Percentiles rank a stretch among this genome's conserved stretches.
phyloP scores from a whole-genome alignment of 2,113 vertebrate species.

The Platysteira castanea region DNA sequence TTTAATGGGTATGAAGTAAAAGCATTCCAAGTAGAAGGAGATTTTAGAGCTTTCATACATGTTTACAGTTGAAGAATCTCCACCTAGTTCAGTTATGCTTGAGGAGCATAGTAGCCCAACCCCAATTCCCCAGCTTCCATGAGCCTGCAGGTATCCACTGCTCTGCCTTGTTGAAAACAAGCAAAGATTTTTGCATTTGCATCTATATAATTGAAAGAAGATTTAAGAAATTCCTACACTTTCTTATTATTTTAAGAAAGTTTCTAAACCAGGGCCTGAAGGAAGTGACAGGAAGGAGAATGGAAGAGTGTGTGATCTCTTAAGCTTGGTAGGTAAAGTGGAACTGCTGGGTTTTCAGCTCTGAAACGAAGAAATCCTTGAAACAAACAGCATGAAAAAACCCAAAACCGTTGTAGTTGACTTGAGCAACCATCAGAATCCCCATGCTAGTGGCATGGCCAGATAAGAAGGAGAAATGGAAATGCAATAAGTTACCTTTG shows the following conservation, averaged over 20 bases:
- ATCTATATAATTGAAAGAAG: neutral
- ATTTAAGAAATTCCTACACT: neutral
- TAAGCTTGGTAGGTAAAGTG: neutral
- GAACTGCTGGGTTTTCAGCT: neutral
- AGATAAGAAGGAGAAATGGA: neutral
- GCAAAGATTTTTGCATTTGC: neutral
- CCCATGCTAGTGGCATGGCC: no score
- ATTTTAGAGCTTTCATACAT: neutral
- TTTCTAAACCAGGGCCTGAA: neutral
- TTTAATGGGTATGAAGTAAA: neutral
- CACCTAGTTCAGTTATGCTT: neutral
- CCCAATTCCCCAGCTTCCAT: neutral
- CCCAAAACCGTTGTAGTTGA: rapidly evolving
- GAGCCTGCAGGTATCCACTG: neutral
- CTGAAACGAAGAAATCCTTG: neutral
- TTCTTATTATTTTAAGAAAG: neutral
- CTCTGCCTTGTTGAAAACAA: neutral
- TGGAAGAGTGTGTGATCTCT: neutral
- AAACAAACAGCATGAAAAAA: neutral
- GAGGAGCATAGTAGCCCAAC: neutral
- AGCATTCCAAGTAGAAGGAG: neutral
- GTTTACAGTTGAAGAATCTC: neutral
- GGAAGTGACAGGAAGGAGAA: neutral
- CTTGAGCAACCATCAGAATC: neutral
- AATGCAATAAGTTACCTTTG: neutral